Percentiles rank a stretch among this genome's conserved stretches.
phyloP scores from a whole-genome alignment of 2,797 vertebrate species.

The Enteromius afrohamiltoni region DNA sequence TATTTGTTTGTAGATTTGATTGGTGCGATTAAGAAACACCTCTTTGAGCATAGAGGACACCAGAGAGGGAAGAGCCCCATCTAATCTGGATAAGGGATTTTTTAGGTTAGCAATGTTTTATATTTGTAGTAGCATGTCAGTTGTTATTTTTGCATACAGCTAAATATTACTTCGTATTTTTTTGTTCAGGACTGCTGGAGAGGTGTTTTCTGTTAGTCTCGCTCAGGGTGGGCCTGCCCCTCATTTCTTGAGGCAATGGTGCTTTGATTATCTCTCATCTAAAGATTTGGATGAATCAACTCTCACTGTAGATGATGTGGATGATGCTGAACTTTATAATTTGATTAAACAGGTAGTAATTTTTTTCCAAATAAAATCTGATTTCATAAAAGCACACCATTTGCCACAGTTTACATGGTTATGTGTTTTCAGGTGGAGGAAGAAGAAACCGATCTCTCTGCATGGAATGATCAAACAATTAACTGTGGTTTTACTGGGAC shows the following conservation, averaged over 20 bases:
- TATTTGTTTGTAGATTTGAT: too few relatives aligned
- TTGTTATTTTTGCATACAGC: neutral
- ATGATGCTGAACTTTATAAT: neutral
- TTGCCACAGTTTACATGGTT: neutral
- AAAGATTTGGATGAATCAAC: conserved; percentile 3
- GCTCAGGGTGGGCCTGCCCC: conserved; percentile 9
- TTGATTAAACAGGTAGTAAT: conserved; percentile 5
- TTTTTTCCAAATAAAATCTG: neutral
- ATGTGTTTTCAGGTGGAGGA: neutral
- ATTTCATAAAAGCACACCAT: neutral
- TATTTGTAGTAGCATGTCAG: neutral
- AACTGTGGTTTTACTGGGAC: conserved; percentile 3
- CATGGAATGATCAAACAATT: conserved; percentile 15
- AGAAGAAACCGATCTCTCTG: conserved; percentile 11
- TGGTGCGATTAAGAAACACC: neutral
- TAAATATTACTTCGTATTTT: neutral
- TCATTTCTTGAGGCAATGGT: conserved; percentile 28
- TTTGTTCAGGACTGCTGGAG: conserved; percentile 22
- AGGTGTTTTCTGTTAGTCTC: conserved; percentile 21
- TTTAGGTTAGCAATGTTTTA: neutral
- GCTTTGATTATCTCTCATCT: conserved; percentile 12
- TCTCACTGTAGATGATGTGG: conserved; percentile 2
- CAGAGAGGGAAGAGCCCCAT: neutral
- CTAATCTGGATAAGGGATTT: conserved; percentile 15
- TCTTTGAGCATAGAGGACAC: too few relatives aligned